Base-by-base conservation (phyloP, 2,113 vertebrate species). In the Collichthys lucidus region DNA sequence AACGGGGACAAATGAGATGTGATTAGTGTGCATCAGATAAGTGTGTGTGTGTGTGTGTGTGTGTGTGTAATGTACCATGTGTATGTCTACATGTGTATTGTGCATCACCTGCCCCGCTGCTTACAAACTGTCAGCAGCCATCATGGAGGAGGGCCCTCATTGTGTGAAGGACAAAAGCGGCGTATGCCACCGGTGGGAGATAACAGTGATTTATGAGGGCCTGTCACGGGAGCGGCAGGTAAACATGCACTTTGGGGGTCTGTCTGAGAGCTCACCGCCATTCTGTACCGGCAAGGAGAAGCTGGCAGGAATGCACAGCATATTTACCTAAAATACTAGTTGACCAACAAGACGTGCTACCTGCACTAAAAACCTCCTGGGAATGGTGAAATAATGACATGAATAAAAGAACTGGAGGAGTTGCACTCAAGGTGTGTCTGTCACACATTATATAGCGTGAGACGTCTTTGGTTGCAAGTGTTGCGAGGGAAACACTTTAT, bases 171-270 rank as follows among this genome's bases (percentile, higher is more conserved):
- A 94, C 92, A 91, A 91, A 94, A 93, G 90, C 76, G 77, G 80
- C 83, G 86, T 85, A 80, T 92, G 93, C 89, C 91, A 94, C 81
- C 89, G 29, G 90, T 89, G 86, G 92, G 94, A 93, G 94, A 93
- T 88, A 92, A 91, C 76, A 1, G 89, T 95, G 95, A 95, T 95
- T 95, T 94, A 95, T 94, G 95, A 95, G 91, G 26, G 55, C 22
- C 88, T 92, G 95, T 93, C 94, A 92, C 46, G 69, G 82, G 74
- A 40, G 81, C 72, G 75, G 90, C 93, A 92, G 90, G 91, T 90
- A 92, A 92, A 92, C 86, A 86, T 80, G 89, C 89, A 81, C 90
- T 88, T 73, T 80, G 80, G 77, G 85, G 84, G 62, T 80, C 73
- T 59, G 80, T 74, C 66, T 85, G 80, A 20, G 4, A 71, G 67